phyloP scores from a whole-genome alignment of 2,888 invertebrate species.

The Andrena minutula region DNA sequence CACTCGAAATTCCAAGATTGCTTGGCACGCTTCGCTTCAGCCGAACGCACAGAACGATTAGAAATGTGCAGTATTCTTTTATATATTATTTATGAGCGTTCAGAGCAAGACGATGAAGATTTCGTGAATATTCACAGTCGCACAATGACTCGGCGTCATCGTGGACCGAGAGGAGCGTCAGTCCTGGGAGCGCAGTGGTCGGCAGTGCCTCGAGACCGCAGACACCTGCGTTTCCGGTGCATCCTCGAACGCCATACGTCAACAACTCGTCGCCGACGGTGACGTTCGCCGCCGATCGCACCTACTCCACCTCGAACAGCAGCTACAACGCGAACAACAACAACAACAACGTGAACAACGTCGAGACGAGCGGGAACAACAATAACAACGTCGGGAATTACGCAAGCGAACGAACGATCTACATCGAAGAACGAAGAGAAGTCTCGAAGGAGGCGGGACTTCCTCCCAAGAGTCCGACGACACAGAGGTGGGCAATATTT shows the following conservation, averaged over 20 bases:
- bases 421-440: conserved; percentile 82
- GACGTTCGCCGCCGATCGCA: conserved; percentile 82
- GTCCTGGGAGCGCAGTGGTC: conserved; percentile 86
- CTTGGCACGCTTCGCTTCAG: conserved; percentile 56
- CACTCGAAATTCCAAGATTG: conserved; percentile 27
- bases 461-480: conserved; percentile 93
- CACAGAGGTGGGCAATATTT: conserved; percentile 87
- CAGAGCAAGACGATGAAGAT: background rate
- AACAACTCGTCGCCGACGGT: conserved; percentile 90
- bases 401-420: conserved; percentile 79
- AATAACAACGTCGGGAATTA: conserved; percentile 79
- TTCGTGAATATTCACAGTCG: conserved; percentile 67
- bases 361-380: conserved; percentile 68
- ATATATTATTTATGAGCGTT: background rate
- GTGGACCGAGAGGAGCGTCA: conserved; percentile 87
- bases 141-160: conserved; percentile 88
- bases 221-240: conserved; percentile 97
- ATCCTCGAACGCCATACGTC: conserved; percentile 94
- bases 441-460: conserved; percentile 86
- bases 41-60: conserved; percentile 32
- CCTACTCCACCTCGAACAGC: conserved; percentile 76
- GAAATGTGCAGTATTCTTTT: conserved; percentile 37
- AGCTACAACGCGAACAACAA: conserved; percentile 77
- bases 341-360: conserved; percentile 64
- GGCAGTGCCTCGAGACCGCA: conserved; percentile 90